Evolutionary conservation across 2,797 vertebrate species (phyloP), one percentile per base, ranked within the genome.

Genomic region (Enteromius trimaculatus): DNA sequence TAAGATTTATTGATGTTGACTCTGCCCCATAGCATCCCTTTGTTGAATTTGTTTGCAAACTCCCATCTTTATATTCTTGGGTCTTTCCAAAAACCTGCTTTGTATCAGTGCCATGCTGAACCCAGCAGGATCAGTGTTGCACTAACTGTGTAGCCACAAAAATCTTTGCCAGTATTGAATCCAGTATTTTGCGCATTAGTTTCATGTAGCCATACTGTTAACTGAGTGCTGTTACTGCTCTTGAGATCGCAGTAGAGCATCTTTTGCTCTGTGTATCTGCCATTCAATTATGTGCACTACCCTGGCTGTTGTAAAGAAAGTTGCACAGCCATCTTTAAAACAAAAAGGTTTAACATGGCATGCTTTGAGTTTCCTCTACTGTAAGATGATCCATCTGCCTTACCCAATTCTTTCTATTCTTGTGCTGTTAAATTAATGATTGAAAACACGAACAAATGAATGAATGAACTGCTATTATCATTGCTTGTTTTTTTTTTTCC

Each of bases 121-220:
- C 88, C 90, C 60, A 42, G 88, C 55, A 58, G 89, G 84, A 91
- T 89, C 90, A 90, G 85, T 83, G 51, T 91, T 90, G 91, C 89
- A 92, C 90, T 90, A 90, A 88, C 88, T 85, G 82, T 82, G 81
- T 86, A 80, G 88, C 87, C 86, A 88, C 65, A 65, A 62, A 14
- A 19, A 69, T 13, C n/a, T 74, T 14, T 65, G 58, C 8, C 64
- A 77, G 80, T 76, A 69, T 86, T 80, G 68, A 76, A 58, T 64
- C 51, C 66, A 70, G 60, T 64, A 80, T 85, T 74, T 23, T 82
- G 77, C 71, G 70, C 80, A 62, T 74, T 60, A 53, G 60, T 74
- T 74, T 88, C 60, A 55, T 80, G 37, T 71, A 84, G 79, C 64
- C 78, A 47, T 86, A 80, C 70, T 83, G n/a, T 76, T 60, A 55